Evolutionary conservation across 2,113 vertebrate genomes (phyloP), one percentile per base, ranked within the genome.

Genomic region (Alexandromys fortis): DNA sequence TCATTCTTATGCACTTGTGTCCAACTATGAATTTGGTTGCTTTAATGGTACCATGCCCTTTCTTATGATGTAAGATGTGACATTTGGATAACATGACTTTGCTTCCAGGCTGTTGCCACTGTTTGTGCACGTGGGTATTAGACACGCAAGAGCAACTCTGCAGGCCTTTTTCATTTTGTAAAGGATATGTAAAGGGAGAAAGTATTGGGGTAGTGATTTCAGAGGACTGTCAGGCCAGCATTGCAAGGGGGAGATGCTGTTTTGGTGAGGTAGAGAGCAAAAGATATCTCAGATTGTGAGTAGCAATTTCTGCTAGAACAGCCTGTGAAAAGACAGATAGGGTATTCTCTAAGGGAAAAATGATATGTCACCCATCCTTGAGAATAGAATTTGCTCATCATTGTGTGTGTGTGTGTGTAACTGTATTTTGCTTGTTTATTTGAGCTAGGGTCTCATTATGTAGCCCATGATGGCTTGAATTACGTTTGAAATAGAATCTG

Each of bases 401-500:
- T 1, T 1, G 3, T 72, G 16, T n/a, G 33, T 70, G 68, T 70
- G 35, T n/a, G 9, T 49, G 47, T 70, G 10, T 10, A 94, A 17
- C 90, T 86, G 14, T 65, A 73, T 72, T 96, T 52, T 72, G 30
- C 70, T 67, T 70, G 33, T 72, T 72, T 55, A 52, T 88, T 38
- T 73, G 47, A 73, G 35, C 21, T 73, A 73, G 22, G 49, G 13
- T 88, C 68, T 55, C 22, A 70, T 87, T 49, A 52, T 28, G 35
- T 72, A 55, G 65, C 47, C 47, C 30, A 70, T 35, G 45, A 6
- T 38, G 22, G 35, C 47, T 94, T 86, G 35, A 96, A 17, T 94
- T 81, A 16, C 63, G 68, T 52, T 95, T 91, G 85, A 93, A 96
- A 95, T 79, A 76, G 26, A 26, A 55, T 79, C 45, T 75, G 13